A percentile compares a stretch with the other conserved stretches of the same genome.
phyloP scores from a whole-genome alignment of 2,888 invertebrate genomes.

The Eupithecia tripunctaria region DNA sequence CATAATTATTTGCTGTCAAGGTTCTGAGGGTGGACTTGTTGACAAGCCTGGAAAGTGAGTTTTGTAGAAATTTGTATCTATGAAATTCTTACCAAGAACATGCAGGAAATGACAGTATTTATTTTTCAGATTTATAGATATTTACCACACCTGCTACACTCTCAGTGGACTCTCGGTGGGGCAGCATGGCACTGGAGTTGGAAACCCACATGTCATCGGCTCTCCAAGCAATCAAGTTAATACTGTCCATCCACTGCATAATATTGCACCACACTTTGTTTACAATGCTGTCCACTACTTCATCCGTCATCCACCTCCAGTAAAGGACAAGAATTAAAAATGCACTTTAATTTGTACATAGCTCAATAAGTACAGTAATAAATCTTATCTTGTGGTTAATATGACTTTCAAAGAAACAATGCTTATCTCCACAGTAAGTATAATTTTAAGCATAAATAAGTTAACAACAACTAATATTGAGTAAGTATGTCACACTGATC shows the following conservation, averaged over 20 bases:
- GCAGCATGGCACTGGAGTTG: slow-evolving; percentile 87
- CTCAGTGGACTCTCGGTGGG: slow-evolving; percentile 97
- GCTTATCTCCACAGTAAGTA: slow-evolving; percentile 21
- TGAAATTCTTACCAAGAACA: neutral
- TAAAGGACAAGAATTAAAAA: slow-evolving; percentile 70
- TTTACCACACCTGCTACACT: slow-evolving; percentile 98
- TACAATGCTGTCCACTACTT: slow-evolving; percentile 82
- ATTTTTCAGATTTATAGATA: slow-evolving; percentile 90
- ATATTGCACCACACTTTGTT: slow-evolving; percentile 88
- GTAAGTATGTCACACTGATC: slow-evolving; percentile 28
- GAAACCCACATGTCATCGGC: slow-evolving; percentile 86
- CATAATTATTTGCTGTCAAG: slow-evolving; percentile 96
- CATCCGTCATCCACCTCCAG: slow-evolving; percentile 76
- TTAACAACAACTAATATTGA: slow-evolving; percentile 35
- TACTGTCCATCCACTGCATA: slow-evolving; percentile 92
- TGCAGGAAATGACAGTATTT: neutral
- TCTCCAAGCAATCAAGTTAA: slow-evolving; percentile 88
- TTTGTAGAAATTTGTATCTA: neutral
- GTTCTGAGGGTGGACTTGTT: slow-evolving; percentile 93
- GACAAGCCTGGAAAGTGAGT: slow-evolving; percentile 98
- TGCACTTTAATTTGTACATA: slow-evolving; percentile 26
- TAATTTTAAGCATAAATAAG: slow-evolving; percentile 47
- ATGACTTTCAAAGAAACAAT: slow-evolving; percentile 25
- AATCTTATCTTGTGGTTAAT: slow-evolving; percentile 10
- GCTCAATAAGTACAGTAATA: slow-evolving; percentile 22